Evolutionary conservation across 2,888 invertebrate species (phyloP).

Genomic region (Euzophera pinguis): DNA sequence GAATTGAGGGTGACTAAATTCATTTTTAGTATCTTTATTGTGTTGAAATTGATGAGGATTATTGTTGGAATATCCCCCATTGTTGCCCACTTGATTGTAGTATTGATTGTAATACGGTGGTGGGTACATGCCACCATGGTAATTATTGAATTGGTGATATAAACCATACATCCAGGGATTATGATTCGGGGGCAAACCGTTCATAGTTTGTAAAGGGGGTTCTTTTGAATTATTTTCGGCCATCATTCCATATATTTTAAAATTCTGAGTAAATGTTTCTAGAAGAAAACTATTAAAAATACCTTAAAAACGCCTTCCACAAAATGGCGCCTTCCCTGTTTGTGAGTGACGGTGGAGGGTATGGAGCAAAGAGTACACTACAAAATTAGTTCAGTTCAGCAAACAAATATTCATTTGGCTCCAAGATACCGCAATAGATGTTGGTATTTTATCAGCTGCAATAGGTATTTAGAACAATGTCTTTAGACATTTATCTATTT

Average conservation of each 20-base stretch:
- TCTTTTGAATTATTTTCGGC: constrained; percentile 64
- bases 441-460: no score
- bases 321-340: not conserved
- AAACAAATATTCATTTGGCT: no score
- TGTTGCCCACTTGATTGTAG: constrained; percentile 64
- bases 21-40: constrained; percentile 43
- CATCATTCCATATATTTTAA: constrained; percentile 35
- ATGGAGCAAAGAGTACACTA: no score
- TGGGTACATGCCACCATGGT: constrained; percentile 64
- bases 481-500: no score
- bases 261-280: not conserved
- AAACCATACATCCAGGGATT: constrained; percentile 70
- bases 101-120: constrained; percentile 75
- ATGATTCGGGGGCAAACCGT: constrained; percentile 60
- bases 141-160: constrained; percentile 62
- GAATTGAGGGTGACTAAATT: constrained; percentile 50
- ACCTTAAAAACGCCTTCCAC: not conserved
- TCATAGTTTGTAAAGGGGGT: constrained; percentile 70
- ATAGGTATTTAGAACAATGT: no score
- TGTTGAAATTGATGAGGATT: constrained; percentile 54
- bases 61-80: constrained; percentile 41
- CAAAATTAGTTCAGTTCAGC: no score
- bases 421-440: no score
- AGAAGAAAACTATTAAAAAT: not conserved
- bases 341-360: not conserved